Percentiles rank a stretch among this genome's conserved stretches.
Conservation (phyloP, 2,888 invertebrate species). For the Hemithea aestivaria region DNA sequence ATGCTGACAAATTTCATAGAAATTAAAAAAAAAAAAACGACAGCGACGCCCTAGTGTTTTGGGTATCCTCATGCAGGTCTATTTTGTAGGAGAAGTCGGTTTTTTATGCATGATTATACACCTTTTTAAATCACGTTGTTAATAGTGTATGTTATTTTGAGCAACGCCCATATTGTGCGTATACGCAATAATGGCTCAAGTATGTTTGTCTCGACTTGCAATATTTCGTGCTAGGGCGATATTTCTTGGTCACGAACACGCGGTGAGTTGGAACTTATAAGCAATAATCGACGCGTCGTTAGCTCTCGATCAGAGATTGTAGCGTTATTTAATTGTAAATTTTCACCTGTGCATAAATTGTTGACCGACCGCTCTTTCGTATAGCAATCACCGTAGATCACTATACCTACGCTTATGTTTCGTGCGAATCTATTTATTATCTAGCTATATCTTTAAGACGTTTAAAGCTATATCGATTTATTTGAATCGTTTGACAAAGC, state of each 20-base stretch:
- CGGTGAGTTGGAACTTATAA: constrained; percentile 16
- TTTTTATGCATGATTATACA: too few relatives aligned
- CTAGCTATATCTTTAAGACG: constrained; percentile 46
- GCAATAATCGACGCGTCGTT: constrained; percentile 13
- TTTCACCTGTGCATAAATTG: constrained; percentile 56
- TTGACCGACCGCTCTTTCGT: constrained; percentile 54
- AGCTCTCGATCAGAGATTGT: constrained; percentile 43
- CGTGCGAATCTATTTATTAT: constrained; percentile 50
- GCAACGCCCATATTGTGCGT: too few relatives aligned
- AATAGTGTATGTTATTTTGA: too few relatives aligned
- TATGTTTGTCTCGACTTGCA: too few relatives aligned
- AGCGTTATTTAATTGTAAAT: constrained; percentile 46
- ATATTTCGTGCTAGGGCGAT: constrained; percentile 34
- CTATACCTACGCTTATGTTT: constrained; percentile 55
- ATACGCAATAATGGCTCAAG: too few relatives aligned
- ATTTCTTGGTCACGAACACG: constrained; percentile 23
- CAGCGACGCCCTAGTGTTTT: too few relatives aligned
- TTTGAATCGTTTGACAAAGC: constrained; percentile 57
- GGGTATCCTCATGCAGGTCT: too few relatives aligned
- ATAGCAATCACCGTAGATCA: constrained; percentile 59
- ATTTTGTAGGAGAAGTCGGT: too few relatives aligned
- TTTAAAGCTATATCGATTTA: constrained; percentile 46
- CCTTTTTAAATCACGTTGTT: too few relatives aligned
- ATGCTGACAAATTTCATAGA: too few relatives aligned
- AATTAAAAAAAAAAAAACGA: too few relatives aligned